A percentile compares a stretch with the other conserved stretches of the same genome.
These are phyloP conservation scores for Bellardia pandia DNA, from an alignment of 2,888 invertebrate species.

Conservation along the genomic window DNA sequence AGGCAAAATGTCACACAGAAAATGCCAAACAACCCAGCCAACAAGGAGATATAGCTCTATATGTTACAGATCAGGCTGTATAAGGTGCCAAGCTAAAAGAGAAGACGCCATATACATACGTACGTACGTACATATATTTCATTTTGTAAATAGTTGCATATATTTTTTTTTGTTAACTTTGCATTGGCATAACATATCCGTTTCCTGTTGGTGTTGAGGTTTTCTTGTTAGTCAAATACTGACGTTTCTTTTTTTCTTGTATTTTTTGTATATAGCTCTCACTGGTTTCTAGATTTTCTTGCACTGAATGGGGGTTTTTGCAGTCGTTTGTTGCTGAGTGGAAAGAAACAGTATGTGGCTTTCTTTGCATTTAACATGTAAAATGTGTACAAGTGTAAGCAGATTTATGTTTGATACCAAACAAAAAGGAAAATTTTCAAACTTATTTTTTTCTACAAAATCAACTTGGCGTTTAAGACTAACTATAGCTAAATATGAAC, in stretches of 20 bases:
- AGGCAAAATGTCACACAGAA: not conserved
- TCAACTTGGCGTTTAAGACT: slow-evolving; percentile 2
- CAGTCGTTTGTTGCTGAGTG: slow-evolving; percentile 7
- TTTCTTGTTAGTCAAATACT: slow-evolving; percentile 55
- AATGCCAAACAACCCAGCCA: not conserved
- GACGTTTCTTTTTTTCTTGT: not conserved
- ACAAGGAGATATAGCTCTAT: not conserved
- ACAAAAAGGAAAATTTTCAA: slow-evolving; percentile 7
- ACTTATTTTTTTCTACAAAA: slow-evolving; percentile 8
- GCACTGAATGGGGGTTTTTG: not conserved
- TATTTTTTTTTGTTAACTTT: slow-evolving; percentile 17
- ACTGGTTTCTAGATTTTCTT: not conserved
- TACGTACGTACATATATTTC: not conserved
- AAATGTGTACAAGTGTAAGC: slow-evolving; percentile 26
- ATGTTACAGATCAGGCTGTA: slow-evolving; percentile 31
- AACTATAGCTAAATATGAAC: not conserved
- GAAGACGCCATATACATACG: slow-evolving; percentile 40
- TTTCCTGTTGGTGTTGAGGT: slow-evolving; percentile 69
- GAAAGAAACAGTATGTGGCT: slow-evolving; percentile 19
- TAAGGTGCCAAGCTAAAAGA: slow-evolving; percentile 65
- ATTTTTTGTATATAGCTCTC: not conserved
- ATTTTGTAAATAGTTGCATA: slow-evolving; percentile 17
- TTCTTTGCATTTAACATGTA: slow-evolving; percentile 56
- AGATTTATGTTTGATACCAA: slow-evolving; percentile 26
- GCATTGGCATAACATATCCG: slow-evolving; percentile 70